These are phyloP conservation scores for Drosophila trapezifrons DNA, from an alignment of 1,140 invertebrate genomes.

Conservation along the genomic window DNA sequence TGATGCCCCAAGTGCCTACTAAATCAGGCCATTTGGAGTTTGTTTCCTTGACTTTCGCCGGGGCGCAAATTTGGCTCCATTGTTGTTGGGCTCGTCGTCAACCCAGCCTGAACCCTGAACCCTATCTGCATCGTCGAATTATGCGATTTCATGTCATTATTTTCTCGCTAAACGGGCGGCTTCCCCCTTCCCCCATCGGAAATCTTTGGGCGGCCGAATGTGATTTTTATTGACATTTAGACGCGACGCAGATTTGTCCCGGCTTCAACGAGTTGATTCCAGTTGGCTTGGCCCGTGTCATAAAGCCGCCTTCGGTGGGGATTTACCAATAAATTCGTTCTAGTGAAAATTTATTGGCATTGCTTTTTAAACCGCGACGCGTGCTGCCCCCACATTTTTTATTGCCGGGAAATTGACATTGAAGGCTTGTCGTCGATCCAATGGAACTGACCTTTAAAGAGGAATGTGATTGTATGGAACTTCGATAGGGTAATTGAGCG, in stretches of 20 bases:
- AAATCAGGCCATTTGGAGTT: slow-evolving; percentile 74
- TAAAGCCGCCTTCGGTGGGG: slow-evolving; percentile 57
- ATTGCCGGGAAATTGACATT: slow-evolving; percentile 69
- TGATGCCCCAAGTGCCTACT: slow-evolving; percentile 65
- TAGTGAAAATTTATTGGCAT: slow-evolving; percentile 81
- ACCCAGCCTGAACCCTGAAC: slow-evolving; percentile 38
- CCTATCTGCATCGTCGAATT: slow-evolving; percentile 63
- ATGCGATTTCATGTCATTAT: slow-evolving; percentile 81
- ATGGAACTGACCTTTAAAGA: slow-evolving; percentile 64
- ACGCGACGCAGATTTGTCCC: slow-evolving; percentile 65
- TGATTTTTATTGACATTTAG: slow-evolving; percentile 81
- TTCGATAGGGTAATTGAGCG: slow-evolving; percentile 44
- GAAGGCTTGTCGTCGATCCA: slow-evolving; percentile 24
- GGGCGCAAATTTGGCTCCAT: slow-evolving; percentile 28
- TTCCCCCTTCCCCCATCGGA: slow-evolving; percentile 31
- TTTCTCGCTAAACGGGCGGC: slow-evolving; percentile 73
- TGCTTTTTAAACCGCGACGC: slow-evolving; percentile 79
- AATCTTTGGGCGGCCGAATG: slow-evolving; percentile 55
- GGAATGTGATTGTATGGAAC: slow-evolving; percentile 9
- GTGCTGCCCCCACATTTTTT: slow-evolving; percentile 62
- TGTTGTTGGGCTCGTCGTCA: slow-evolving; percentile 18
- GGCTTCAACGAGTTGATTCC: slow-evolving; percentile 68
- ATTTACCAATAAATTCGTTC: slow-evolving; percentile 81
- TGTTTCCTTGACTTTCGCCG: slow-evolving; percentile 56
- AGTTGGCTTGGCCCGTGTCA: slow-evolving; percentile 56